Percentiles rank a stretch among this genome's conserved stretches.
These are phyloP conservation scores for Lissocephala sabroskyi DNA, from an alignment of 2,888 invertebrate species.

Conservation along the genomic window DNA sequence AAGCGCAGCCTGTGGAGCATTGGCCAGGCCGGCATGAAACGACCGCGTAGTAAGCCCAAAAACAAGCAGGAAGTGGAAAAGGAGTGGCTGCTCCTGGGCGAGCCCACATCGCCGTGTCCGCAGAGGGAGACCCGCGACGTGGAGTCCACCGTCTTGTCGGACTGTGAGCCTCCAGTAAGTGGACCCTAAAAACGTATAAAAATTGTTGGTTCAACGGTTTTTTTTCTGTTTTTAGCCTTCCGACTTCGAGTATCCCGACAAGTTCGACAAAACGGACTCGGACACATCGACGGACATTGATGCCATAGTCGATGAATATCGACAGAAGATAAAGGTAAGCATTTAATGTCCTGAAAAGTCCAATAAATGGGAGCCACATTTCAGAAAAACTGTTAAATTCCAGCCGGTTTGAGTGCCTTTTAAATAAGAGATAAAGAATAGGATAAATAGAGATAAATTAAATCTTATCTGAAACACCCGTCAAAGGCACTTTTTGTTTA, in stretches of 20 bases:
- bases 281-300: slow-evolving; percentile 85
- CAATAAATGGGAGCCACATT: too few relatives aligned
- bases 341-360: too few relatives aligned
- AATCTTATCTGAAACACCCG: too few relatives aligned
- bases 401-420: too few relatives aligned
- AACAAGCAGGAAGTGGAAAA: slow-evolving; percentile 70
- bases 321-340: slow-evolving; percentile 80
- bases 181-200: neutral
- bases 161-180: slow-evolving; percentile 68
- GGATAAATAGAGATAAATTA: too few relatives aligned
- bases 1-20: slow-evolving; percentile 70
- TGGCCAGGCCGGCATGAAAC: slow-evolving; percentile 56
- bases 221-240: slow-evolving; percentile 50
- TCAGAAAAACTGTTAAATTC: too few relatives aligned
- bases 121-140: slow-evolving; percentile 66
- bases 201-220: too few relatives aligned
- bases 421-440: too few relatives aligned
- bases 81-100: slow-evolving; percentile 72
- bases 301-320: slow-evolving; percentile 84
- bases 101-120: slow-evolving; percentile 71
- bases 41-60: slow-evolving; percentile 55
- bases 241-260: slow-evolving; percentile 70
- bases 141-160: slow-evolving; percentile 70
- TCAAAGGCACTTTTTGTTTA: too few relatives aligned
- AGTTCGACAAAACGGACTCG: slow-evolving; percentile 77